Conservation (phyloP, 2,888 invertebrate species). For the Drosophila lutescens region DNA sequence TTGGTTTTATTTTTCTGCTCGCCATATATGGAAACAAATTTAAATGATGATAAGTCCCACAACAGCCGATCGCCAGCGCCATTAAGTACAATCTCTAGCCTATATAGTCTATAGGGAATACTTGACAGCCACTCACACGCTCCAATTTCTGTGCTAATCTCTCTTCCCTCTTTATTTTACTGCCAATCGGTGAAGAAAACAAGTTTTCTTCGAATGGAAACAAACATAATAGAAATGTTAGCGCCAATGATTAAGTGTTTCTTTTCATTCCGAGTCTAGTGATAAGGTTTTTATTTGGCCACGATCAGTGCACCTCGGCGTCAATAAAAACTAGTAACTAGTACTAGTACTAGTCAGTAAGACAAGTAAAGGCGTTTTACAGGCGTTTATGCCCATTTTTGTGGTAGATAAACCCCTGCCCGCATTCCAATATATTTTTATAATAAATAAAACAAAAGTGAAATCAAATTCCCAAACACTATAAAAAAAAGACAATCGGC, state of each 20-base stretch:
- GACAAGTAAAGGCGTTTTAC: no score
- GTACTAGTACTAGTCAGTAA: no score
- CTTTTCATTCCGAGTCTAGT: conserved; percentile 7
- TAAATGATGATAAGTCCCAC: not conserved
- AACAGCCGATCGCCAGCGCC: conserved; percentile 6
- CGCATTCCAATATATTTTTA: no score
- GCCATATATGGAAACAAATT: conserved; percentile 4
- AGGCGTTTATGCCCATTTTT: no score
- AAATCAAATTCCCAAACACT: no score
- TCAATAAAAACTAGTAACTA: no score
- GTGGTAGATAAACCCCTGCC: no score
- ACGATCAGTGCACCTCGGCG: no score
- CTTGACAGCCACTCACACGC: conserved; percentile 47
- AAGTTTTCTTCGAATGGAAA: conserved; percentile 30
- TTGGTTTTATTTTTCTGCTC: conserved; percentile 3
- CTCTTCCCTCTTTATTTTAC: not conserved
- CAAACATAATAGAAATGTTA: conserved; percentile 40
- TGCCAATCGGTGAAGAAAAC: conserved; percentile 28
- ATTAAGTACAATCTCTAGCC: not conserved
- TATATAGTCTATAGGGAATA: conserved; percentile 2
- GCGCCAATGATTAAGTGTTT: conserved; percentile 58
- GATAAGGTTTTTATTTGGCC: conserved; percentile 67
- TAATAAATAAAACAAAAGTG: no score
- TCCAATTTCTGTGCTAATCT: conserved; percentile 62
- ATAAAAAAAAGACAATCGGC: no score